phyloP scores from a whole-genome alignment of 1,140 invertebrate species.

The Chlorops oryzae region DNA sequence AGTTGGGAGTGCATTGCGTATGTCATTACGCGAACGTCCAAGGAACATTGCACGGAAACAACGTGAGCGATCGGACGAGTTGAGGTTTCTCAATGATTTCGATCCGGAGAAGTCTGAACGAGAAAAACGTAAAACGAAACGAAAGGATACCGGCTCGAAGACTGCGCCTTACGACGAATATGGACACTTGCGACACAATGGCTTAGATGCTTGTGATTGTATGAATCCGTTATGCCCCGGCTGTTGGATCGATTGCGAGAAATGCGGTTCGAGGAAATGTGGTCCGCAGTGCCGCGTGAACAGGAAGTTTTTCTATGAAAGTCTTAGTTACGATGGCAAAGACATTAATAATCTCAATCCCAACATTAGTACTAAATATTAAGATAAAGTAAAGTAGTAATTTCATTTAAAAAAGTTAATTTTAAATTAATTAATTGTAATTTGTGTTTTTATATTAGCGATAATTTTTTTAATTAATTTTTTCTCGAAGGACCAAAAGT shows the following conservation, averaged over 20 bases:
- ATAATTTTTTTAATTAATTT: too few relatives aligned
- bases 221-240: constrained; percentile 35
- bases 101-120: constrained; percentile 32
- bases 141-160: constrained; percentile 16
- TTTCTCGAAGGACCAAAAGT: too few relatives aligned
- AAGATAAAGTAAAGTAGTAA: too few relatives aligned
- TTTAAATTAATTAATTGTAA: too few relatives aligned
- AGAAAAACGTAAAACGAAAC: constrained; percentile 25
- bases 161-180: constrained; percentile 34
- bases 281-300: constrained; percentile 35
- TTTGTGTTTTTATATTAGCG: too few relatives aligned
- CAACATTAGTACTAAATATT: too few relatives aligned
- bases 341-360: too few relatives aligned
- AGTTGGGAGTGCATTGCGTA: constrained; percentile 10
- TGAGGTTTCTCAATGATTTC: constrained; percentile 28
- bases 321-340: constrained; percentile 37
- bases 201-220: constrained; percentile 35
- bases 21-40: constrained; percentile 15
- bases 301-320: constrained; percentile 40
- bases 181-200: constrained; percentile 29
- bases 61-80: constrained; percentile 11
- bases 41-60: constrained; percentile 11
- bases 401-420: too few relatives aligned
- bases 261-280: constrained; percentile 32
- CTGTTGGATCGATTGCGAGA: constrained; percentile 34